Evolutionary conservation across 2,888 invertebrate genomes (phyloP), one percentile per base, ranked within the genome.

Genomic region (Abrostola triplasia): DNA sequence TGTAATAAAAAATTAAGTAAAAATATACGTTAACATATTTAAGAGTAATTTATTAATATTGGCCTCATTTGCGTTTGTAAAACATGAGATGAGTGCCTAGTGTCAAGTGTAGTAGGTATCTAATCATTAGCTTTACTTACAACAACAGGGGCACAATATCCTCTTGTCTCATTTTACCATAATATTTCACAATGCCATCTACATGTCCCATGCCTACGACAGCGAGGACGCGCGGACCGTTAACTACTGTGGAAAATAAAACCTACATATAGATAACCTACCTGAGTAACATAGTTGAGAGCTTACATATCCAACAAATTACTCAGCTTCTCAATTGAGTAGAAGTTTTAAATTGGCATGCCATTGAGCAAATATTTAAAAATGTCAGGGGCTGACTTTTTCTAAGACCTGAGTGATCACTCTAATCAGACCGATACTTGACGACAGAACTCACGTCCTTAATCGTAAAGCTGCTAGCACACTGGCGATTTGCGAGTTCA

Each of bases 131-230:
- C 13, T 59, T 52, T 63, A 87, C 94, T 94, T 81, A 94, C 94
- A 90, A 83, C 70, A 94, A 81, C 53, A 94, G 82, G 10, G 94
- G 94, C 64, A 93, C 86, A 70, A 94, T 92, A 67, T 94, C 93
- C 51, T 91, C 88, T 72, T 91, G 92, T 74, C 75, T 90, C 92
- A 94, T 92, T 85, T 85, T 90, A 53, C 94, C 94, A 63, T 89
- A 94, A 80, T 94, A 94, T 85, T 88, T 91, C 6, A 81, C 68
- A 67, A 99, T 99, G 59, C 99, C 99, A 59, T 97, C 96, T 6
- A 97, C 97, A 89, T 99, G 99, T 0, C 99, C 99, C 86, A 99
- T 98, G 44, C 99, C 99, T 38, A 99, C 99, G 36, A 99, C 98
- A 35, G 98, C 99, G 8, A 99, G 98, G 11, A 99, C 97, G 70